phyloP scores from a whole-genome alignment of 2,797 vertebrate genomes.

The Balearica regulorum region DNA sequence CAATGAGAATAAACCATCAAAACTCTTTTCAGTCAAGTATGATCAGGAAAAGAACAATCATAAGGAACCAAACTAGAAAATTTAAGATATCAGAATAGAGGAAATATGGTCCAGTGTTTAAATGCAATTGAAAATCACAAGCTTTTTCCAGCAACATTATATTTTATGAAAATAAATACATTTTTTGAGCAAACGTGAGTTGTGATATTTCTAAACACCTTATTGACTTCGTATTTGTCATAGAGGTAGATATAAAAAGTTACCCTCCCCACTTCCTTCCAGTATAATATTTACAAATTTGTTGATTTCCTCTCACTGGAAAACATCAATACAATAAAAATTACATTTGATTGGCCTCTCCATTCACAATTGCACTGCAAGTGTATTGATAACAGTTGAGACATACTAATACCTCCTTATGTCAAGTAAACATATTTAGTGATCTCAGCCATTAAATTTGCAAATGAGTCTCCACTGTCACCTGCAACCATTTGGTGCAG shows the following conservation, averaged over 20 bases:
- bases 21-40: not conserved
- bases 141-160: not conserved
- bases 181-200: not conserved
- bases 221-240: not conserved
- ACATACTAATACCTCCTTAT: not conserved
- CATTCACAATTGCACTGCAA: not conserved
- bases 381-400: not conserved
- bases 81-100: not conserved
- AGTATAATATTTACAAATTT: not conserved
- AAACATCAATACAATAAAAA: not conserved
- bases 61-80: not conserved
- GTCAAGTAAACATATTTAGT: not conserved
- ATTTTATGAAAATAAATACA: not conserved
- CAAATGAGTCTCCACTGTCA: not conserved
- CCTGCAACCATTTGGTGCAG: not conserved
- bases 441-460: not conserved
- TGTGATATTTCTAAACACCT: not conserved
- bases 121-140: not conserved
- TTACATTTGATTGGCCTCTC: not conserved
- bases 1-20: not conserved
- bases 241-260: not conserved
- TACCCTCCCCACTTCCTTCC: not conserved
- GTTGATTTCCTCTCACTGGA: not conserved
- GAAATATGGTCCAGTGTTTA: not conserved
- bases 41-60: not conserved